These are phyloP conservation scores for Eretmocerus hayati DNA, from an alignment of 2,888 invertebrate species.

Conservation along the genomic window DNA sequence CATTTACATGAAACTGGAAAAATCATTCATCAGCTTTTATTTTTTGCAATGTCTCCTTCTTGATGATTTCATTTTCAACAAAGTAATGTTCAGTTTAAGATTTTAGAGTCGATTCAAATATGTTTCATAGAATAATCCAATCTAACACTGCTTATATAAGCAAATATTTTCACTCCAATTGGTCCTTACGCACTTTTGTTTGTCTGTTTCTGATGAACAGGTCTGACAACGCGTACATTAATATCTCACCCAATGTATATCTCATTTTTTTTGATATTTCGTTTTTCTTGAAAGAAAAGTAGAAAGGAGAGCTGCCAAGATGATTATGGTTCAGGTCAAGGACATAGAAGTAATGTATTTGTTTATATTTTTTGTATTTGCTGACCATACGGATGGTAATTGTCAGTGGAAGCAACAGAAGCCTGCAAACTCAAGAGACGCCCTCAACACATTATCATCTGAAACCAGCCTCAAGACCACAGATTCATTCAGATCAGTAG, in stretches of 20 bases:
- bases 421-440: slow-evolving; percentile 14
- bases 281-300: slow-evolving; percentile 28
- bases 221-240: slow-evolving; percentile 41
- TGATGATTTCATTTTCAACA: no score
- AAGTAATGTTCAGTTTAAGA: no score
- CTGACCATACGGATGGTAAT: slow-evolving; percentile 41
- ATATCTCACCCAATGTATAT: slow-evolving; percentile 44
- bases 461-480: slow-evolving; percentile 21
- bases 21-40: no score
- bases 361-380: slow-evolving; percentile 49
- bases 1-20: no score
- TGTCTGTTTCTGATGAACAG: slow-evolving; percentile 46
- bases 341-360: slow-evolving; percentile 44
- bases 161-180: slow-evolving; percentile 20
- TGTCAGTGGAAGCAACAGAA: slow-evolving; percentile 42
- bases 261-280: slow-evolving; percentile 38
- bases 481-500: slow-evolving; percentile 16
- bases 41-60: no score
- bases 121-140: no score
- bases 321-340: slow-evolving; percentile 32
- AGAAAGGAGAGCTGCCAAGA: slow-evolving; percentile 28
- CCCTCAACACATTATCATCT: slow-evolving; percentile 8
- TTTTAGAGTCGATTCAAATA: no score
- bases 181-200: slow-evolving; percentile 41
- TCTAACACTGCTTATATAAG: no score